A percentile compares a stretch with the other conserved stretches of the same genome.
Evolutionary conservation across 2,113 vertebrate species (phyloP).

Genomic region (Mesocricetus auratus): DNA sequence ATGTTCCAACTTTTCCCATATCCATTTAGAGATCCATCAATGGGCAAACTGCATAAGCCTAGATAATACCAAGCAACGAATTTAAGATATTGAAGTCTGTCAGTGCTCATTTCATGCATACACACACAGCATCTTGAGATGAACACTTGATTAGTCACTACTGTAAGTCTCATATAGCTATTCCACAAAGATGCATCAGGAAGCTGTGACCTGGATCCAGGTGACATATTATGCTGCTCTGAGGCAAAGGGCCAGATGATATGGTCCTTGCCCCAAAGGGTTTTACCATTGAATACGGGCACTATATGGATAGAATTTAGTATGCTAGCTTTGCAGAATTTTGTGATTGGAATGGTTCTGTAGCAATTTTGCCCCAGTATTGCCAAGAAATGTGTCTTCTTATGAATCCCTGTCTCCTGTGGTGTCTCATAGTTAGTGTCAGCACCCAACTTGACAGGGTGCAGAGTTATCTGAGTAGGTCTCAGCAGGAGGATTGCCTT

Average conservation of each 20-base stretch:
- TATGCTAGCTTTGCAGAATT: not conserved
- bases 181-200: not conserved
- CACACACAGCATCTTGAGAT: constrained; percentile 23
- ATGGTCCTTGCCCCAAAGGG: not conserved
- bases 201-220: not conserved
- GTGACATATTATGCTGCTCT: not conserved
- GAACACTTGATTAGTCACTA: not conserved
- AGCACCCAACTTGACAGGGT: not conserved
- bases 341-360: not conserved
- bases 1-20: constrained; percentile 51
- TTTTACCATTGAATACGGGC: not conserved
- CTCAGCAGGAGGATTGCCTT: not conserved
- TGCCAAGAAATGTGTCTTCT: not conserved
- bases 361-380: not conserved
- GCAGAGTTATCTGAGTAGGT: not conserved
- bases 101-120: constrained; percentile 50
- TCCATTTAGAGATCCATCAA: not conserved
- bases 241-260: too few species aligned
- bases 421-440: not conserved
- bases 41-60: not conserved
- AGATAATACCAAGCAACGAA: constrained; percentile 60
- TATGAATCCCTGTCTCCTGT: not conserved
- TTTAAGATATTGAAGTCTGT: constrained; percentile 64
- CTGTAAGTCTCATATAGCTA: constrained; percentile 22
- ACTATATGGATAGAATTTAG: not conserved